Evolutionary conservation across 2,113 vertebrate genomes (phyloP), one percentile per base, ranked within the genome.

Genomic region (Heteronetta atricapilla): DNA sequence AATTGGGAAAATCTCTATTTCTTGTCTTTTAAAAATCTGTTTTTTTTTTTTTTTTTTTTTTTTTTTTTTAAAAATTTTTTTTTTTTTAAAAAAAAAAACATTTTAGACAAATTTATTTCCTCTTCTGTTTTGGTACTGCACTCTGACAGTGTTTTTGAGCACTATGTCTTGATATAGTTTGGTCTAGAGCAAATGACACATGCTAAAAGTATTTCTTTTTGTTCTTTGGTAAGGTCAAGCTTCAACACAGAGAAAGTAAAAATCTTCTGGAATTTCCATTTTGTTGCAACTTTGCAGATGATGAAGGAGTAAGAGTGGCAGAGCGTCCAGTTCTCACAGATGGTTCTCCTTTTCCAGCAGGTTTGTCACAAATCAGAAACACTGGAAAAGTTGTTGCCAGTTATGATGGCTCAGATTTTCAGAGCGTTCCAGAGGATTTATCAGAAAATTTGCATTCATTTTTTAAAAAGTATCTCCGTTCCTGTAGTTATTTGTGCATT

Each of bases 211-310:
- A 22, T 38, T 75, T 87, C 50, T 91, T 55, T 69, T 93, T 88
- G 20, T 85, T 77, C 10, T 92, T 88, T 94, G 7, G 58, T 82
- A 88, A 98, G 95, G 94, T 96, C 63, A 96, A 92, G 10, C 90
- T 97, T 90, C 82, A 96, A 40, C 92, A 97, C 38, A 89, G 88
- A 89, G 84, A 77, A 90, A 96, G 33, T 25, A 94, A 96, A 91
- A 73, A 70, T 36, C 53, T 72, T 55, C 67, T 97, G 22, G 91
- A 97, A 86, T 96, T 96, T 80, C 82, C 95, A 31, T 97, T 97
- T 82, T 82, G 72, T 62, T 80, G 12, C 36, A 63, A 79, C 42
- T 96, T 97, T 83, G 74, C 60, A 8, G 53, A 93, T 55, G 78
- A 87, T 67, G 83, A 93, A 78, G 78, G 82, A 66, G 52, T 36